Percentiles rank a stretch among this genome's conserved stretches.
Conservation (phyloP, 2,113 vertebrate genomes). For the Ammodytes marinus region DNA sequence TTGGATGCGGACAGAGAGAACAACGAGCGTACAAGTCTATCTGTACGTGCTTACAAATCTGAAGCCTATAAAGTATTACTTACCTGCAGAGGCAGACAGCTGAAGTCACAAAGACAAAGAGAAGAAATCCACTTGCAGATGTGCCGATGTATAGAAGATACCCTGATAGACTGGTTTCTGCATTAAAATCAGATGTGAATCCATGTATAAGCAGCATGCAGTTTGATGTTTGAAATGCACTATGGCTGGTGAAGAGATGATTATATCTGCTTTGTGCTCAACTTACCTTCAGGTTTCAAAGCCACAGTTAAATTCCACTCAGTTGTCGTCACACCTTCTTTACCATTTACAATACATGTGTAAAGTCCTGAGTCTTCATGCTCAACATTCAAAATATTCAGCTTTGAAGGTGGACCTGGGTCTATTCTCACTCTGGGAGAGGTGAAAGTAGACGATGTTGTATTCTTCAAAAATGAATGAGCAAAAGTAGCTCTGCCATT, state of each 20-base stretch:
- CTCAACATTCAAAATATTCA: constrained; percentile 31
- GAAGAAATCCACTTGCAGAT: background rate
- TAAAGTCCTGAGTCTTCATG: constrained; percentile 55
- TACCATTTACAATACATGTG: fast-evolving
- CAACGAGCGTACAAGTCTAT: background rate
- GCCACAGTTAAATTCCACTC: constrained; percentile 51
- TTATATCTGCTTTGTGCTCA: background rate
- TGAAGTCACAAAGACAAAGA: constrained; percentile 4
- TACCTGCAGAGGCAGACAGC: constrained; percentile 31
- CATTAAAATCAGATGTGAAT: background rate
- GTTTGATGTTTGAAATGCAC: background rate
- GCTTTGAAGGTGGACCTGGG: fast-evolving
- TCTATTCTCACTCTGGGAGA: constrained; percentile 41
- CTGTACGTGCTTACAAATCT: background rate
- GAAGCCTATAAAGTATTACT: background rate
- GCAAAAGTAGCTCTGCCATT: background rate
- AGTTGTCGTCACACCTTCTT: fast-evolving
- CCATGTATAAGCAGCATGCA: background rate
- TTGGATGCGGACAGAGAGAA: background rate
- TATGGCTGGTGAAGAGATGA: background rate
- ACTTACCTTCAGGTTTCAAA: constrained; percentile 30
- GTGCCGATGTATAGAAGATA: background rate
- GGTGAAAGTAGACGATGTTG: constrained; percentile 19
- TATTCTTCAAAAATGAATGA: fast-evolving
- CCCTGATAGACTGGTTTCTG: background rate